Conservation (phyloP, 2,888 invertebrate genomes). For the Empis stercorea region DNA sequence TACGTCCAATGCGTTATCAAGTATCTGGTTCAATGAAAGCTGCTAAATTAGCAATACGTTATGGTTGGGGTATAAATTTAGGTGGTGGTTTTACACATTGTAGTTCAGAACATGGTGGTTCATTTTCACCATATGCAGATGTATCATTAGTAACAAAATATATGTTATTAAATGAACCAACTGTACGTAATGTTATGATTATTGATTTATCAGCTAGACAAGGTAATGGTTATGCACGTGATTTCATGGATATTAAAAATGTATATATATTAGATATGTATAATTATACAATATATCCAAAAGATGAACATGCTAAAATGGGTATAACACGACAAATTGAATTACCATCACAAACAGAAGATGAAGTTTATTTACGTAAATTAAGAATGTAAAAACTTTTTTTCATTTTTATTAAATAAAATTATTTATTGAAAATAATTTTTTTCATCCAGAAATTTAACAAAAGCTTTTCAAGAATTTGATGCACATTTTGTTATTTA, state of each 20-base stretch:
- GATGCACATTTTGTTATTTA: conserved; percentile 62
- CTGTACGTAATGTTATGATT: conserved; percentile 58
- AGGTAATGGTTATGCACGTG: conserved; percentile 71
- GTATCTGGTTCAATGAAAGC: conserved; percentile 59
- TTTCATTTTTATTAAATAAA: conserved; percentile 14
- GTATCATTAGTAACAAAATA: conserved; percentile 59
- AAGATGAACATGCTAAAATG: conserved; percentile 52
- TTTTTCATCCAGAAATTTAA: conserved; percentile 42
- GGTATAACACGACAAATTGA: conserved; percentile 56
- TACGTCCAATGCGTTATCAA: conserved; percentile 59
- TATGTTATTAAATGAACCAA: conserved; percentile 40
- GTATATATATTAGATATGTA: conserved; percentile 74
- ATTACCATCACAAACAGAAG: conserved; percentile 43
- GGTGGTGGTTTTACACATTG: conserved; percentile 84
- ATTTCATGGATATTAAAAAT: conserved; percentile 51
- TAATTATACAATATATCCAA: conserved; percentile 62
- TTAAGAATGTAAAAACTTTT: conserved; percentile 51
- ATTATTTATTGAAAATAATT: neutral
- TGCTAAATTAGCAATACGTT: conserved; percentile 59
- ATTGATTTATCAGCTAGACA: conserved; percentile 80
- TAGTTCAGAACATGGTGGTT: conserved; percentile 53
- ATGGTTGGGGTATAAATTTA: conserved; percentile 73
- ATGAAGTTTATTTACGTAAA: conserved; percentile 50
- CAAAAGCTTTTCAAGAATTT: conserved; percentile 51
- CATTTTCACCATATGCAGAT: conserved; percentile 76